Evolutionary conservation across 2,113 vertebrate species (phyloP).

Genomic region (Panthera tigris): DNA sequence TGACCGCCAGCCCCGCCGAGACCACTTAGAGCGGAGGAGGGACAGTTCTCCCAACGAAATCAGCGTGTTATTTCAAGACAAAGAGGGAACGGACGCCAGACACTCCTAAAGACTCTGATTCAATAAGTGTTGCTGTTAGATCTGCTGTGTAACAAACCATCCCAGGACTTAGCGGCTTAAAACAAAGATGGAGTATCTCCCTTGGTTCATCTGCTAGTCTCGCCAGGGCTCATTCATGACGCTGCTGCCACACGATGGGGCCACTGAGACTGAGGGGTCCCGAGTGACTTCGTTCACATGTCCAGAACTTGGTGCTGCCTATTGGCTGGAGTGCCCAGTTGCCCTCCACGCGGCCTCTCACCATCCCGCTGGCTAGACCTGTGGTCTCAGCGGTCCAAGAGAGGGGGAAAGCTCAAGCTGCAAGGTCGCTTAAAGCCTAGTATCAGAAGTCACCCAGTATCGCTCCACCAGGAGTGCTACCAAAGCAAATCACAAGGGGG

Average conservation of each 20-base stretch:
- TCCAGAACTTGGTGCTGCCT: not conserved
- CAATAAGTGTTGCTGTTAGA: not conserved
- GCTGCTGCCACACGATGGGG: not conserved
- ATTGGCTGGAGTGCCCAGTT: not conserved
- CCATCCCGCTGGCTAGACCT: not conserved
- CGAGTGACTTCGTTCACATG: not conserved
- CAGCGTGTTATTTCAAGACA: not conserved
- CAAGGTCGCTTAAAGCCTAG: not conserved
- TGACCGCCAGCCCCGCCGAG: not conserved
- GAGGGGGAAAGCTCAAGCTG: not conserved
- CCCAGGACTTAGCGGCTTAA: not conserved
- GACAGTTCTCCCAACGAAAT: conserved; percentile 4
- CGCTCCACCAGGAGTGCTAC: not conserved
- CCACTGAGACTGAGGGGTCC: not conserved
- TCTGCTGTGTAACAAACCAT: not conserved
- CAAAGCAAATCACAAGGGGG: not conserved
- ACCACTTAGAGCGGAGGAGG: not conserved
- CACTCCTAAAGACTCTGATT: not conserved
- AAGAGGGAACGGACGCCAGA: not conserved
- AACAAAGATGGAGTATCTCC: not conserved
- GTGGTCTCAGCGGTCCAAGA: not conserved
- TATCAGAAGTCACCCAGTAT: not conserved
- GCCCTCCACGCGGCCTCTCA: not conserved
- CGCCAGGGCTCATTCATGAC: not conserved
- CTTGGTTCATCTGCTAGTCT: not conserved